Evolutionary conservation across 2,113 vertebrate genomes (phyloP).

Genomic region (Nesoenas mayeri): DNA sequence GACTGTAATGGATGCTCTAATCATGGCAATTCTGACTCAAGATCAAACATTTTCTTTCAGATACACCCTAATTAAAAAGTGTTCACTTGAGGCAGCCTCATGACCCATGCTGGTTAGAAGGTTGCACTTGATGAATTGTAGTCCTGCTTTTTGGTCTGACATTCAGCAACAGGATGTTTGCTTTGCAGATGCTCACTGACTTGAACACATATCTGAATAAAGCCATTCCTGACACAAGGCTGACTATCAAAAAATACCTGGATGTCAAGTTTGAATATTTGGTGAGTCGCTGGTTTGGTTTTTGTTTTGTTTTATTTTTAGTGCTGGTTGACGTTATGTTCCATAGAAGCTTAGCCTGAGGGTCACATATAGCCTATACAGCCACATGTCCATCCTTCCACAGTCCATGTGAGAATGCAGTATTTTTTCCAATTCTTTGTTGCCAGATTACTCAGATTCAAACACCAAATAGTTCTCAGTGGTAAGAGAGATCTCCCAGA

Average conservation of each 20-base stretch:
- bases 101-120: neutral
- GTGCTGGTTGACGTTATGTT: neutral
- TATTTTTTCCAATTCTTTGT: neutral
- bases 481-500: neutral
- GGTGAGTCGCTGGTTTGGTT: slow-evolving; percentile 72
- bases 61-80: neutral
- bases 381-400: neutral
- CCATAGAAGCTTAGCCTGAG: neutral
- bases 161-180: neutral
- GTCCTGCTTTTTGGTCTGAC: neutral
- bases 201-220: slow-evolving; percentile 97
- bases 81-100: neutral
- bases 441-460: neutral
- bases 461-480: neutral
- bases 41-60: neutral
- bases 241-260: slow-evolving; percentile 98
- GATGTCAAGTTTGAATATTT: slow-evolving; percentile 98
- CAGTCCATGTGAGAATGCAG: neutral
- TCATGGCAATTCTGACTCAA: neutral
- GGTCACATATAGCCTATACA: neutral
- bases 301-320: neutral
- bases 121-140: neutral
- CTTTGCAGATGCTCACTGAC: slow-evolving; percentile 93
- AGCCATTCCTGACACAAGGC: slow-evolving; percentile 95
- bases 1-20: neutral